Evolutionary conservation across 2,888 invertebrate genomes (phyloP), one percentile per base, ranked within the genome.

Genomic region (Esperia sulphurella): DNA sequence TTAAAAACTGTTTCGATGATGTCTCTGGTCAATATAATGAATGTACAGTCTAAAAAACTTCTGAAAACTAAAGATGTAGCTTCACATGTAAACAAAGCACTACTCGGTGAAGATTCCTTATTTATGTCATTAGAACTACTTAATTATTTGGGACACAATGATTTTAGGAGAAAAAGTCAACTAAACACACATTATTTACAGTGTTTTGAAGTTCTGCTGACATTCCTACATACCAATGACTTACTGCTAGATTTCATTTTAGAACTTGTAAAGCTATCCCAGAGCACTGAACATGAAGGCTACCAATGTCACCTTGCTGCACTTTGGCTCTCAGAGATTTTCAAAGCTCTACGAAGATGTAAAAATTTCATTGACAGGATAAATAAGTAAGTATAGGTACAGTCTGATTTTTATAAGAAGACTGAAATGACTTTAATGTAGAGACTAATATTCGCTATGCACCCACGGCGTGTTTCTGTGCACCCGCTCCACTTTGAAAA

Each of bases 121-220:
- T 75, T 88, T 54, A 63, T 89, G 0, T 88, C 87, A 5, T 44
- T 68, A 35, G 84, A 88, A 35, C 57, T 87, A 7, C 53, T 82
- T 9, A 63, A 73, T 45, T 66, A 71, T 47, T 63, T 84, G 12
- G 68, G 74, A 52, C 58, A 63, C 41, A 60, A 56, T 46, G 63
- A 75, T 30, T 73, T 75, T 46, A 62, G 61, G 43, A 61, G 52
- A 1, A 72, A 62, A 41, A 65, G 62, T 29, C 63, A 57, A 45
- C 63, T 88, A 10, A 66, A 61, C 52, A 64, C 51, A 46, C 65
- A 65, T 41, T 88, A 84, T 70, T 61, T 83, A 9, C 72, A 79
- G 53, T 82, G 81, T 68, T 93, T 93, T 91, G 84, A 90, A 69
- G 77, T 83, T n/a, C 70, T 92, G 43, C 73, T 92, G 9, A 74